These are phyloP conservation scores for Maniola hyperantus DNA, from an alignment of 2,888 invertebrate species.

Conservation along the genomic window DNA sequence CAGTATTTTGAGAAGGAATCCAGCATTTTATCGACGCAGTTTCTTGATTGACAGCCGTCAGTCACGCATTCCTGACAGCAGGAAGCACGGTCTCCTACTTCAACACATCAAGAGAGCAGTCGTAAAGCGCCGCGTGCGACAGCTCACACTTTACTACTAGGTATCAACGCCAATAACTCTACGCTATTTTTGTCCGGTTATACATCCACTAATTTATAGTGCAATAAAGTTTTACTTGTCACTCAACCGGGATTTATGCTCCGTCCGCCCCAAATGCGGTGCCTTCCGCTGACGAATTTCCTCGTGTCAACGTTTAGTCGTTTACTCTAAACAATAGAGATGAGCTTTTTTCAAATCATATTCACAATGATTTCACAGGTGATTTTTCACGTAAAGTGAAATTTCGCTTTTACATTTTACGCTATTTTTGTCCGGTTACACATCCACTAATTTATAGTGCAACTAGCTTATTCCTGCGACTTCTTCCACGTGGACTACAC, in stretches of 20 bases:
- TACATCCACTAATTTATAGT: slow-evolving; percentile 76
- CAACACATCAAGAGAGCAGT: slow-evolving; percentile 28
- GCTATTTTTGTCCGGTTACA: slow-evolving; percentile 73
- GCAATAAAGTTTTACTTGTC: slow-evolving; percentile 80
- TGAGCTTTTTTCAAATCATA: too few relatives aligned
- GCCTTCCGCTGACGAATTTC: slow-evolving; percentile 78
- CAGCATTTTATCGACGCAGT: slow-evolving; percentile 7
- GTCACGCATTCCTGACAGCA: slow-evolving; percentile 20
- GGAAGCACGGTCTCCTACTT: slow-evolving; percentile 27
- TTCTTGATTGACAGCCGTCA: slow-evolving; percentile 22
- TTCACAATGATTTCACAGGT: too few relatives aligned
- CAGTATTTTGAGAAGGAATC: slow-evolving; percentile 13
- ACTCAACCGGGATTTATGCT: slow-evolving; percentile 76
- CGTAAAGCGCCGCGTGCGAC: slow-evolving; percentile 68
- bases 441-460: slow-evolving; percentile 71
- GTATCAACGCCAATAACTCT: slow-evolving; percentile 66
- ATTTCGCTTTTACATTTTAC: slow-evolving; percentile 35
- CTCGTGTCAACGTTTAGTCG: slow-evolving; percentile 71
- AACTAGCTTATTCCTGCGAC: too few relatives aligned
- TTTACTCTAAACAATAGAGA: slow-evolving; percentile 39
- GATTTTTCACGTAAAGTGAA: too few relatives aligned
- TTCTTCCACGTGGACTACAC: too few relatives aligned
- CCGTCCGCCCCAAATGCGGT: slow-evolving; percentile 76
- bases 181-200: slow-evolving; percentile 70
- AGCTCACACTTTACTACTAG: slow-evolving; percentile 70